Percentiles rank a stretch among this genome's conserved stretches.
phyloP scores from a whole-genome alignment of 2,888 invertebrate genomes.

The Camponotus fellah region DNA sequence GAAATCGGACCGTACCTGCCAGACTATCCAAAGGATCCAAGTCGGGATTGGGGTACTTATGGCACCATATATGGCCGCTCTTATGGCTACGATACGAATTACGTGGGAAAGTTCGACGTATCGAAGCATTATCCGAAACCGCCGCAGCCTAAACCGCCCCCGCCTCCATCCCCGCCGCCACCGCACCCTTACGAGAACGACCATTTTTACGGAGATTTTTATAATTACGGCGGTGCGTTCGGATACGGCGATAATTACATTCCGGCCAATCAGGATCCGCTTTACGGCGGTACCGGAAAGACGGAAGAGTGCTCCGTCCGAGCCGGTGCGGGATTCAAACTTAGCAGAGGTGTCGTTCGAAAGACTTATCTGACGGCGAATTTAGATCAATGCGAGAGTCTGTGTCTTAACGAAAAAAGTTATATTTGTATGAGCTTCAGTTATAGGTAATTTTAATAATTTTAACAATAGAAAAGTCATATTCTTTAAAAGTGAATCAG shows the following conservation, averaged over 20 bases:
- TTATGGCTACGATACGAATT: conserved; percentile 76
- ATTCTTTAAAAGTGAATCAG: too few relatives aligned
- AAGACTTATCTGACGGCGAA: conserved; percentile 89
- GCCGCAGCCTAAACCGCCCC: background rate
- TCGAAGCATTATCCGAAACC: conserved; percentile 45
- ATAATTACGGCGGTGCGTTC: conserved; percentile 74
- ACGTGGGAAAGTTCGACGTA: conserved; percentile 62
- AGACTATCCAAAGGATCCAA: conserved; percentile 85
- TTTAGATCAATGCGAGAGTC: conserved; percentile 92
- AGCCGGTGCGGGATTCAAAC: conserved; percentile 91
- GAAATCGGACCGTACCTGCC: conserved; percentile 87
- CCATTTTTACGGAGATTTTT: conserved; percentile 66
- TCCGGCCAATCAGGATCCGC: conserved; percentile 57
- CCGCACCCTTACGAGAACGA: conserved; percentile 56
- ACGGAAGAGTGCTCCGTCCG: conserved; percentile 91
- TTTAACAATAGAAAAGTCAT: conserved; percentile 22
- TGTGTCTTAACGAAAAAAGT: conserved; percentile 91
- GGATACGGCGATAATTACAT: conserved; percentile 74
- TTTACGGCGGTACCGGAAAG: conserved; percentile 43
- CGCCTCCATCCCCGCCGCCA: background rate
- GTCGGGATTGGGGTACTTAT: conserved; percentile 88
- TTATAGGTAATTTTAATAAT: conserved; percentile 87
- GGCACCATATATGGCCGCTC: conserved; percentile 88
- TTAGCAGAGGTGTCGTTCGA: conserved; percentile 90
- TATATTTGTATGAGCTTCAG: conserved; percentile 93